Conservation (phyloP, 2,888 invertebrate species). For the Lapara coniferarum region DNA sequence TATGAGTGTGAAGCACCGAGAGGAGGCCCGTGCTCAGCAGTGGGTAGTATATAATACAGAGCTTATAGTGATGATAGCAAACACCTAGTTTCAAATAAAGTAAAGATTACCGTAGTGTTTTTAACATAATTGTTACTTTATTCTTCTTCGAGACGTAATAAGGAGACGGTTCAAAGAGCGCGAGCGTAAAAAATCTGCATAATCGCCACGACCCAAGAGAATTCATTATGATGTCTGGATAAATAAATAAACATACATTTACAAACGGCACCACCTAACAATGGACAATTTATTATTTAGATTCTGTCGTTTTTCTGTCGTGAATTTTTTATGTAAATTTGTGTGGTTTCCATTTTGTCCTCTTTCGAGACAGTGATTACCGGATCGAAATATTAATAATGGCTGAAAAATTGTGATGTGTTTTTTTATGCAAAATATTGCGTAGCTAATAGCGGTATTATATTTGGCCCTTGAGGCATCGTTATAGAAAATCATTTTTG, state of each 20-base stretch:
- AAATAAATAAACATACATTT: constrained; percentile 69
- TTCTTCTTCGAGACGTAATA: constrained; percentile 42
- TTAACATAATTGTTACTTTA: constrained; percentile 8
- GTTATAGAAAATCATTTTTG: too few species aligned
- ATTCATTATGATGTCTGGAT: constrained; percentile 78
- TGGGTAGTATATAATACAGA: too few species aligned
- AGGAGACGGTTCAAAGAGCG: constrained; percentile 44
- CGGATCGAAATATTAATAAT: constrained; percentile 55
- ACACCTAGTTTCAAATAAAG: too few species aligned
- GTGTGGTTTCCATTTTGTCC: constrained; percentile 54
- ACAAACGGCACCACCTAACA: constrained; percentile 65
- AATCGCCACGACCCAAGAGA: constrained; percentile 62
- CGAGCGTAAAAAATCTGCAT: constrained; percentile 65
- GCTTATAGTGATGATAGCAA: too few species aligned
- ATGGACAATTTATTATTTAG: constrained; percentile 82
- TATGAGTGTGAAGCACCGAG: too few species aligned
- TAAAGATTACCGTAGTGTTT: not conserved
- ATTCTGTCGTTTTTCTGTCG: constrained; percentile 61
- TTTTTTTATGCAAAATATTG: not conserved
- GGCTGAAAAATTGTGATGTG: constrained; percentile 36
- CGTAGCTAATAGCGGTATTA: too few species aligned
- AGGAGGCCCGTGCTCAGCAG: too few species aligned
- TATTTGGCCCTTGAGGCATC: too few species aligned
- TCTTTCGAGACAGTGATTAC: constrained; percentile 55
- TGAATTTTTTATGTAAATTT: constrained; percentile 73